Conservation (phyloP, 2,888 invertebrate species). For the Chrysolina haemoptera region DNA sequence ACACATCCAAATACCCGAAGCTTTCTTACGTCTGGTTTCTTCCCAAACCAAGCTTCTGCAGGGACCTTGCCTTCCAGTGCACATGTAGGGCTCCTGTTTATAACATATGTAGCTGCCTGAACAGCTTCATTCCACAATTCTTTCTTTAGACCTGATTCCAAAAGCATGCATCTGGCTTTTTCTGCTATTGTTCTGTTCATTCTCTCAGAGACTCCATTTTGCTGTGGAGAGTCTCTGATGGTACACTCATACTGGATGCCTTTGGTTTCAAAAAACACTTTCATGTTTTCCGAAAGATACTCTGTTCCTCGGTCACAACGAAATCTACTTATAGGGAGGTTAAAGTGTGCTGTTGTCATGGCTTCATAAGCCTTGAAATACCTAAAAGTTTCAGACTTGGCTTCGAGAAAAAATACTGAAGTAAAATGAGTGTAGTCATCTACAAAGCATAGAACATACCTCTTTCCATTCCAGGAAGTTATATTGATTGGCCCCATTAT, state of each 20-base stretch:
- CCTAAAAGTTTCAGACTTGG: slow-evolving; percentile 2
- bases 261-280: not conserved
- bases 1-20: not conserved
- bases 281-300: not conserved
- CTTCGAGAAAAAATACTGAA: not conserved
- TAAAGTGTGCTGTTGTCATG: not conserved
- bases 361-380: not conserved
- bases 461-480: not conserved
- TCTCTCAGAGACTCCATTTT: slow-evolving; percentile 7
- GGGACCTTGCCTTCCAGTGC: not conserved
- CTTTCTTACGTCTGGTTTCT: slow-evolving; percentile 4
- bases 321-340: slow-evolving; percentile 6
- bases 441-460: slow-evolving; percentile 1
- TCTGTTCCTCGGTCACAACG: not conserved
- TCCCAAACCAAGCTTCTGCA: slow-evolving; percentile 4
- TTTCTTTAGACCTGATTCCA: no score
- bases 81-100: slow-evolving; percentile 18
- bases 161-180: slow-evolving; percentile 21
- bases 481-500: not conserved
- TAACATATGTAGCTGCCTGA: not conserved
- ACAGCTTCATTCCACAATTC: slow-evolving; percentile 16
- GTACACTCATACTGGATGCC: slow-evolving; percentile 1
- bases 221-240: not conserved
- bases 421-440: slow-evolving; percentile 4
- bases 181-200: slow-evolving; percentile 22